Base-by-base conservation (phyloP, 2,888 invertebrate species). In the Habrosyne pyritoides region DNA sequence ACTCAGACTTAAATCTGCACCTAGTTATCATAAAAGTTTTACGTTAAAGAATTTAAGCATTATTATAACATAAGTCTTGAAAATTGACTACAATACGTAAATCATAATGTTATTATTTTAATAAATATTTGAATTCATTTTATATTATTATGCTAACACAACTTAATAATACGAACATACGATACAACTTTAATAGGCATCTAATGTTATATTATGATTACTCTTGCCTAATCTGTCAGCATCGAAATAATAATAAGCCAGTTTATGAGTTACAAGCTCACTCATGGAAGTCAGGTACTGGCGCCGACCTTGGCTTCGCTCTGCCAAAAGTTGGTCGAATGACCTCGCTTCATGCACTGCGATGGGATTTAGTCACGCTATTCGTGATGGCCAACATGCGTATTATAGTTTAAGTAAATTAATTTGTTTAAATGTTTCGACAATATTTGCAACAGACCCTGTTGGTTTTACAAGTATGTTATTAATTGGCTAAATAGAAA, bases 311-410 rank as follows among this genome's bases (percentile, higher is more conserved):
- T 89, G 89, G 79, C 69, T 71, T 65, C 69, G 73, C 75, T 68
- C 69, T 67, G 76, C 84, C 86, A 81, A 89, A 89, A 85, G 83
- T 83, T 84, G 73, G 78, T 77, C 77, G 69, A 77, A 67, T 81
- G 87, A 81, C 90, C 90, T 90, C 89, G 89, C 72, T 63, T 76
- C 73, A 71, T 73, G 71, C 73, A 74, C 74, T 73, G 70, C 78
- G 80, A 89, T 87, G 86, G 81, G 73, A 70, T 83, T 86, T 84
- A 82, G 87, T 84, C 89, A 89, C 88, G 89, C 84, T 69, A 79
- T 63, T 78, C 71, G 68, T 72, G 68, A 69, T 69, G 74, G 14
- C 8, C 26, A 26, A 26, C 10, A 3, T 24, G 48, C 14, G 26
- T 28, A 18, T 28, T 22, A 50, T 30, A 28, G 50, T 50, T 21